Conservation (phyloP, 2,797 vertebrate species). For the Dromococcyx pavoninus region DNA sequence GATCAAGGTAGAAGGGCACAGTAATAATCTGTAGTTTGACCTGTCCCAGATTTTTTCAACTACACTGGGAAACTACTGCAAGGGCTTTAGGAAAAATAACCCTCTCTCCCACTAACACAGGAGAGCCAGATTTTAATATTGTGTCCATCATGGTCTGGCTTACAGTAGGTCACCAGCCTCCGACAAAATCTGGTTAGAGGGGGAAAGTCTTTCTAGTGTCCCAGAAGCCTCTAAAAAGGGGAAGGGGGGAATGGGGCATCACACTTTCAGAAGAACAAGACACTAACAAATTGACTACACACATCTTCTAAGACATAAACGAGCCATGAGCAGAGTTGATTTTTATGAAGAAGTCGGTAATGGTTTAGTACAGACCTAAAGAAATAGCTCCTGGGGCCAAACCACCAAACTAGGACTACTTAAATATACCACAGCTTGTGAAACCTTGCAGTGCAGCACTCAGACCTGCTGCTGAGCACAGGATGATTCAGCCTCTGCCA, state of each 20-base stretch:
- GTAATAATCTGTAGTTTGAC: neutral
- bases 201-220: neutral
- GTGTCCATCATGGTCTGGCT: neutral
- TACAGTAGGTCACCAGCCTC: neutral
- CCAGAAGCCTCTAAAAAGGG: neutral
- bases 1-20: neutral
- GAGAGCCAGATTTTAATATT: neutral
- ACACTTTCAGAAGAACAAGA: neutral
- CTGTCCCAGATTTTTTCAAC: conserved; percentile 20
- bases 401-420: neutral
- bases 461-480: neutral
- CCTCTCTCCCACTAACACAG: neutral
- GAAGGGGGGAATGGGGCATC: neutral
- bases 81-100: neutral
- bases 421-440: neutral
- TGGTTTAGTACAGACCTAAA: neutral
- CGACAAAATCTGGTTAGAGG: neutral
- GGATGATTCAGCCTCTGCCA: neutral
- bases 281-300: neutral
- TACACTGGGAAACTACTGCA: neutral
- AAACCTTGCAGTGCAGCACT: neutral
- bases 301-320: neutral
- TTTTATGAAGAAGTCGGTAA: neutral
- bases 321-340: neutral
- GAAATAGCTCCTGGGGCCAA: neutral